These are phyloP conservation scores for Esox niger DNA, from an alignment of 2,113 vertebrate species.

Conservation along the genomic window DNA sequence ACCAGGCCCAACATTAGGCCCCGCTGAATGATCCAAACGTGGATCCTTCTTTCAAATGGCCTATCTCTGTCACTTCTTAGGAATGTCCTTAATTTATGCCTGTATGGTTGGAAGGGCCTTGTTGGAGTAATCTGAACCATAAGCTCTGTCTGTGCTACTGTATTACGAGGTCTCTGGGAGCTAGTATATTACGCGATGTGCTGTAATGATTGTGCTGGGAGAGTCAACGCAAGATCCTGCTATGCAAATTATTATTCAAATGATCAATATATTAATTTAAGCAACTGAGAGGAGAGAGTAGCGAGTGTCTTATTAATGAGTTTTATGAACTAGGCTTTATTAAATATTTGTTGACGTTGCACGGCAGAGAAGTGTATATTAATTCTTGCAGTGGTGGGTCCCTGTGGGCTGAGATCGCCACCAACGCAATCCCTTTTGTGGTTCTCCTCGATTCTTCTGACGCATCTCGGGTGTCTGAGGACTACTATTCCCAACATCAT, in stretches of 20 bases:
- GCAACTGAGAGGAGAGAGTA: slow-evolving; percentile 51
- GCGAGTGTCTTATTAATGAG: slow-evolving; percentile 58
- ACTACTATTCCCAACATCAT: slow-evolving; percentile 18
- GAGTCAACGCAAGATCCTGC: slow-evolving; percentile 62
- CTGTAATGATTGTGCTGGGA: no score
- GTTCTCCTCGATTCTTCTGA: slow-evolving; percentile 23
- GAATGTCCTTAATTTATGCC: slow-evolving; percentile 72
- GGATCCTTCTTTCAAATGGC: slow-evolving; percentile 49
- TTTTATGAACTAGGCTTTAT: slow-evolving; percentile 57
- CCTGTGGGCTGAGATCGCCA: slow-evolving; percentile 37
- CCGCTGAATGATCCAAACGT: slow-evolving; percentile 58
- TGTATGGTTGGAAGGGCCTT: slow-evolving; percentile 66
- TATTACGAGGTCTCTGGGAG: slow-evolving; percentile 60
- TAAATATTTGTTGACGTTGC: slow-evolving; percentile 67
- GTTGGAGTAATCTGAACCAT: slow-evolving; percentile 71
- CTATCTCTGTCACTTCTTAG: slow-evolving; percentile 65
- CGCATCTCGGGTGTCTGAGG: slow-evolving; percentile 23
- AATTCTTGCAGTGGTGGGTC: slow-evolving; percentile 48
- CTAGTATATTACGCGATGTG: slow-evolving; percentile 47
- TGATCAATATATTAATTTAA: slow-evolving; percentile 72
- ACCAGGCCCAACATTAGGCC: slow-evolving; percentile 58
- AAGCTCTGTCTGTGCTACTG: slow-evolving; percentile 63
- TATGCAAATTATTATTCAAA: slow-evolving; percentile 77
- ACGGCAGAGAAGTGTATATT: slow-evolving; percentile 43
- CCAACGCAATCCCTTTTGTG: slow-evolving; percentile 27